A percentile compares a stretch with the other conserved stretches of the same genome.
Conservation (phyloP, 2,113 vertebrate species). For the Gila orcuttii region DNA sequence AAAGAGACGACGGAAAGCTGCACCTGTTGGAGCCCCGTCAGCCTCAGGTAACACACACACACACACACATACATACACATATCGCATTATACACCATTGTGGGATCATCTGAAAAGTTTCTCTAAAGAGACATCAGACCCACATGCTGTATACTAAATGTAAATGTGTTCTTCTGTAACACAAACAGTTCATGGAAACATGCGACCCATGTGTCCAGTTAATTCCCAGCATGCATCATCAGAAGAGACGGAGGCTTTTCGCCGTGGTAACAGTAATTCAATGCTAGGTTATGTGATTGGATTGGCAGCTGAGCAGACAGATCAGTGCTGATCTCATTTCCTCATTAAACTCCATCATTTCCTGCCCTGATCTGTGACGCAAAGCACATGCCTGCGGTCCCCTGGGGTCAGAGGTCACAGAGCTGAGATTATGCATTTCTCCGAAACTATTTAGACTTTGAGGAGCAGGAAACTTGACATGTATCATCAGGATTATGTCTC, state of each 20-base stretch:
- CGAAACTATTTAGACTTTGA: slow-evolving; percentile 10
- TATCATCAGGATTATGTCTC: background rate
- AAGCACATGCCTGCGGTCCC: background rate
- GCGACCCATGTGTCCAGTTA: background rate
- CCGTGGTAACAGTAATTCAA: background rate
- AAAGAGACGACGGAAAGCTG: slow-evolving; percentile 96
- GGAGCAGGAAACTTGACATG: background rate
- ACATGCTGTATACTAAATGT: background rate
- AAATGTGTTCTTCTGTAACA: background rate
- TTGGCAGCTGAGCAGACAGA: slow-evolving; percentile 19
- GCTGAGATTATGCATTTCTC: slow-evolving; percentile 17
- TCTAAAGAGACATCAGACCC: background rate
- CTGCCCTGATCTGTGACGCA: slow-evolving; percentile 50
- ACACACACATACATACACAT: slow-evolving; percentile 40
- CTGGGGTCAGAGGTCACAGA: slow-evolving; percentile 3
- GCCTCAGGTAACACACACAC: slow-evolving; percentile 80
- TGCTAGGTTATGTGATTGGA: background rate
- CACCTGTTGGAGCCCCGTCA: slow-evolving; percentile 85
- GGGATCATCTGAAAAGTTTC: background rate
- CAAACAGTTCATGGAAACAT: background rate
- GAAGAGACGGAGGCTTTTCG: background rate
- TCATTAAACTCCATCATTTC: slow-evolving; percentile 30
- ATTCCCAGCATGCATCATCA: background rate
- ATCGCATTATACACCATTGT: background rate
- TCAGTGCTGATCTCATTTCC: slow-evolving; percentile 15